These are phyloP conservation scores for Acropora tenuis DNA, from an alignment of 64 coral and sea anemone genomes.

Conservation along the genomic window DNA sequence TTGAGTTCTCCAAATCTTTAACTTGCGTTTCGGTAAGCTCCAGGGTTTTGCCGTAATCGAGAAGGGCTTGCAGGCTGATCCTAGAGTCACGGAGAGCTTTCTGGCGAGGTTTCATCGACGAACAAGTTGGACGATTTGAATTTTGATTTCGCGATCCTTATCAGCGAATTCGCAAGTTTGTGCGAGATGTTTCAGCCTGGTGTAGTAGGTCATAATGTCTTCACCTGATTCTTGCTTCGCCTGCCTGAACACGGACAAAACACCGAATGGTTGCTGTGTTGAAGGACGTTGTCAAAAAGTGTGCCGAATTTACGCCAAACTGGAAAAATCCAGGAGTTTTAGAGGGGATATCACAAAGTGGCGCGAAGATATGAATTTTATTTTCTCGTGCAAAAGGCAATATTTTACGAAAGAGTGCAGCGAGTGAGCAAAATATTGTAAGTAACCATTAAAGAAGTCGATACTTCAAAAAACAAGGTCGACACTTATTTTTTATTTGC, in stretches of 20 bases:
- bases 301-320: too few relatives aligned
- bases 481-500: not conserved
- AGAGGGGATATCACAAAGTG: too few relatives aligned
- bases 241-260: slow-evolving; percentile 12
- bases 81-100: not conserved
- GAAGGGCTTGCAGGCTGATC: not conserved
- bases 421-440: too few relatives aligned
- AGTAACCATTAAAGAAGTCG: not conserved
- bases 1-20: slow-evolving; percentile 27
- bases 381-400: too few relatives aligned
- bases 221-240: slow-evolving; percentile 8
- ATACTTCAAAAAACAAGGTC: not conserved
- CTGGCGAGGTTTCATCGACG: not conserved
- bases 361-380: too few relatives aligned
- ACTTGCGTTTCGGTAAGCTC: slow-evolving; percentile 43
- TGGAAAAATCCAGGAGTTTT: too few relatives aligned
- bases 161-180: too few relatives aligned
- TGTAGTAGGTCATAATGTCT: slow-evolving; percentile 16
- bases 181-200: too few relatives aligned
- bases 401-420: too few relatives aligned
- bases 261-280: too few relatives aligned
- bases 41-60: not conserved
- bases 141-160: not conserved
- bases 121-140: slow-evolving; percentile 5
- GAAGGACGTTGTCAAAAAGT: too few relatives aligned